phyloP scores from a whole-genome alignment of 92 coral and sea anemone genomes.

The Zoanthus solanderi region DNA sequence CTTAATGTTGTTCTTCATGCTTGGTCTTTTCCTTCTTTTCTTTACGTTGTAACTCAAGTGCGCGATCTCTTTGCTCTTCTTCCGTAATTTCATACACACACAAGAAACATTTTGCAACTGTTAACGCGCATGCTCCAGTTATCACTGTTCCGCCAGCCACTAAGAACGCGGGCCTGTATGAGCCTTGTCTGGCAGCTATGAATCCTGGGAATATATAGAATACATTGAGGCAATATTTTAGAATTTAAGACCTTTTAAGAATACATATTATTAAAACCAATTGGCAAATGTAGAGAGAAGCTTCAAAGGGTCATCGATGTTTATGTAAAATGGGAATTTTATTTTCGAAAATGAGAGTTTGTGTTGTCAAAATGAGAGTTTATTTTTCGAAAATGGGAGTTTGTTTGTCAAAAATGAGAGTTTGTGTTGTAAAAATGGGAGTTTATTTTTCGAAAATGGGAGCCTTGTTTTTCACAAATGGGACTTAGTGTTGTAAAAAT shows the following conservation, averaged over 20 bases:
- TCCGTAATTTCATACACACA: not conserved
- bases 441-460: no score
- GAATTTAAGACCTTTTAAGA: not conserved
- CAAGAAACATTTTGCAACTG: conserved; percentile 10
- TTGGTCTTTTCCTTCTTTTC: not conserved
- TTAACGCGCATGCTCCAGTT: conserved; percentile 38
- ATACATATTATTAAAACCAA: no score
- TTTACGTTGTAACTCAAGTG: not conserved
- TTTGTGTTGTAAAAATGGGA: no score
- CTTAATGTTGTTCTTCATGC: not conserved
- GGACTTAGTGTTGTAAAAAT: no score
- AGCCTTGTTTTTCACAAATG: no score
- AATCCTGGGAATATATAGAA: not conserved
- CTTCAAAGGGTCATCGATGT: no score
- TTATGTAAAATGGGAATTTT: no score
- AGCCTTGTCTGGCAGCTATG: not conserved
- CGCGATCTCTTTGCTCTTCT: conserved; percentile 9
- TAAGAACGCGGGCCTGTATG: not conserved
- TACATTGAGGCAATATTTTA: not conserved
- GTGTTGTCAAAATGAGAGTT: no score
- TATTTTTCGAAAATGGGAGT: no score
- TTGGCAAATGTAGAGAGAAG: no score
- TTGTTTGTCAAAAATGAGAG: no score
- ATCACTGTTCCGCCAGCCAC: conserved; percentile 34
- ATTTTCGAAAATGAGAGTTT: no score